Percentiles rank a stretch among this genome's conserved stretches.
These are phyloP conservation scores for Drosophila percnosoma DNA, from an alignment of 2,888 invertebrate species.

Conservation along the genomic window DNA sequence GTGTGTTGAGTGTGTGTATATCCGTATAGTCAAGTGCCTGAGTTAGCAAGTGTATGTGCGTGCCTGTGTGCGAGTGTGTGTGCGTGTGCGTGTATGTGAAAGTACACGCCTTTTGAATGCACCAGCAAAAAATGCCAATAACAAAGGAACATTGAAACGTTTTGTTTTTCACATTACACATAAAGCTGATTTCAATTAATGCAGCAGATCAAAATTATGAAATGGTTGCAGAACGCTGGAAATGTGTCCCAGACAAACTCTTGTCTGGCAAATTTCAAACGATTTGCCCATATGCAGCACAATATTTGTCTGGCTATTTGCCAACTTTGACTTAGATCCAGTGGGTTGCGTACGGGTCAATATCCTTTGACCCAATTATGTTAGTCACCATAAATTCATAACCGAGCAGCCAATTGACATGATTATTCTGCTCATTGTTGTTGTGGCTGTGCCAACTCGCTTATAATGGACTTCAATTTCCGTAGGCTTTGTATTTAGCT, in stretches of 20 bases:
- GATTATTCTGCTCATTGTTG: constrained; percentile 37
- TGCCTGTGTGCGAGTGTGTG: constrained; percentile 20
- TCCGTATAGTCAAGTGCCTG: constrained; percentile 45
- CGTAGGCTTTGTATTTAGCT: constrained; percentile 52
- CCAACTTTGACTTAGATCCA: constrained; percentile 31
- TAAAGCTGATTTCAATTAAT: constrained; percentile 9
- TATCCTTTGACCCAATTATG: constrained; percentile 83
- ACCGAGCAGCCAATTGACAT: constrained; percentile 66
- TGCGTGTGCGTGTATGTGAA: constrained; percentile 41
- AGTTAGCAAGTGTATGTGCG: constrained; percentile 22
- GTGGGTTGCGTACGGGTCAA: constrained; percentile 71
- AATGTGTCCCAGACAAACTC: constrained; percentile 56
- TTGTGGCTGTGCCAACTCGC: constrained; percentile 49
- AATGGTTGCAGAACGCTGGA: constrained; percentile 33
- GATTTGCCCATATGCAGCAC: constrained; percentile 29
- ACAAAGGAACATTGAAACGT: constrained; percentile 43
- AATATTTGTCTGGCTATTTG: constrained; percentile 46
- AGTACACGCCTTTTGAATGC: constrained; percentile 68
- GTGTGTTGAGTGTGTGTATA: constrained; percentile 22
- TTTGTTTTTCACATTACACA: constrained; percentile 22
- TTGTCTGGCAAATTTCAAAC: constrained; percentile 48
- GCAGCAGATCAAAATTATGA: constrained; percentile 23
- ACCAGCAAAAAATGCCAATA: constrained; percentile 52
- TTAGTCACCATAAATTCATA: constrained; percentile 54
- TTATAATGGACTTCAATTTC: constrained; percentile 74